A percentile compares a stretch with the other conserved stretches of the same genome.
Evolutionary conservation across 1,140 invertebrate species (phyloP).

Genomic region (Ips typographus): DNA sequence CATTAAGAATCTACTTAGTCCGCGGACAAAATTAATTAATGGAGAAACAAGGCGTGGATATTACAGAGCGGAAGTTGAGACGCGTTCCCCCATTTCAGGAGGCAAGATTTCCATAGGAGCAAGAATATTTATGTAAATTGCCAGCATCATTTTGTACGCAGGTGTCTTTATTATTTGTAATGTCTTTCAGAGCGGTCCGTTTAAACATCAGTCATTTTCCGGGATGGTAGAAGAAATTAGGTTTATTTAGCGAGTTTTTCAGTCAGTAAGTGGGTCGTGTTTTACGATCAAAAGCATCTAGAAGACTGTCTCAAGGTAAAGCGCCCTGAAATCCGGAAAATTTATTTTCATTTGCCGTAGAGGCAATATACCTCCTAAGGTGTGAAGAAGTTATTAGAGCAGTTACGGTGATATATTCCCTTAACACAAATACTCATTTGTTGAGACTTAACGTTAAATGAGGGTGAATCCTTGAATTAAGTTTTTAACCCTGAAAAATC

Average conservation of each 20-base stretch:
- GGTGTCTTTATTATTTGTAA: constrained; percentile 19
- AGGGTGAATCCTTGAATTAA: constrained; percentile 24
- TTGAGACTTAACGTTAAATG: constrained; percentile 24
- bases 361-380: constrained; percentile 34
- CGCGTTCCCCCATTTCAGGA: constrained; percentile 25
- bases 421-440: constrained; percentile 28
- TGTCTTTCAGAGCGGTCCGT: not conserved
- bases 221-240: not conserved
- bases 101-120: constrained; percentile 23
- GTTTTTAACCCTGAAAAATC: not conserved
- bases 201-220: constrained; percentile 5
- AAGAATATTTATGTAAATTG: constrained; percentile 27
- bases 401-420: constrained; percentile 29
- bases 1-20: constrained; percentile 35
- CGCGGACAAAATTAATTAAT: constrained; percentile 36
- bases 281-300: not conserved
- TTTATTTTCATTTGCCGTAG: constrained; percentile 29
- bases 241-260: not conserved
- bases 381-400: constrained; percentile 33
- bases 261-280: not conserved
- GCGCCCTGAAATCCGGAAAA: constrained; percentile 21
- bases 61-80: constrained; percentile 24
- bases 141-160: constrained; percentile 13
- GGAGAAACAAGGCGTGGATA: constrained; percentile 28
- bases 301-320: constrained; percentile 4